Base-by-base conservation (phyloP, 2,797 vertebrate species). In the Sebastes nivosus region DNA sequence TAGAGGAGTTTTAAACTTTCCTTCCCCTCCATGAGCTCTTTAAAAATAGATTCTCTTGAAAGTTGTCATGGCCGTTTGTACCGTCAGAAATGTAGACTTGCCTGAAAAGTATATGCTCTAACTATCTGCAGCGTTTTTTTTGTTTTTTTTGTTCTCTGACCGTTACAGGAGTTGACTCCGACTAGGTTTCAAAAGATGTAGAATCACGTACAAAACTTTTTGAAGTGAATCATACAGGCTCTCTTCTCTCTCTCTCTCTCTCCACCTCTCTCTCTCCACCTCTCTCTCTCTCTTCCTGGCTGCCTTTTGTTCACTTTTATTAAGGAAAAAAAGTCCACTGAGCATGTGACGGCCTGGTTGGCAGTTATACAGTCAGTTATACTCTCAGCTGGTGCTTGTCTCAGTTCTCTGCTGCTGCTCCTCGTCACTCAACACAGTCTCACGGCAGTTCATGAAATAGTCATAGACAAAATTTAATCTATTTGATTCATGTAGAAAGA, bases 21-120 rank as follows among this genome's bases (percentile, higher is more conserved):
- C 65, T 74, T 27, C 36, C 8, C 2, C 29, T 64, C 22, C 12
- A 9, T 36, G 30, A 72, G 64, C 42, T 67, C 32, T 58, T 60
- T 81, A 75, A 85, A 86, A 89, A 86, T 80, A 81, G 71, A 64
- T 73, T 55, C 4, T 81, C 52, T 65, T 83, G 20, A 69, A 74
- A 72, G 69, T 64, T 63, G 72, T 81, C 65, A 70, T n/a, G 6
- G 54, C 72, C 4, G 5, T 85, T 82, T 88, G 65, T 76, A 54
- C 72, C 55, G 80, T 88, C 83, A 79, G 66, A 64, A 74, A 67
- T 54, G 18, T n/a, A 61, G 70, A 68, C 54, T 38, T 25, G 36
- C 22, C 64, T 58, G 63, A 57, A 84, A 81, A 75, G 68, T 24
- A 60, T 30, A 64, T 75, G 34, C 46, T 69, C 61, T 75, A 83